These are phyloP conservation scores for Saccostrea cuccullata DNA, from an alignment of 1,140 invertebrate genomes.

Conservation along the genomic window DNA sequence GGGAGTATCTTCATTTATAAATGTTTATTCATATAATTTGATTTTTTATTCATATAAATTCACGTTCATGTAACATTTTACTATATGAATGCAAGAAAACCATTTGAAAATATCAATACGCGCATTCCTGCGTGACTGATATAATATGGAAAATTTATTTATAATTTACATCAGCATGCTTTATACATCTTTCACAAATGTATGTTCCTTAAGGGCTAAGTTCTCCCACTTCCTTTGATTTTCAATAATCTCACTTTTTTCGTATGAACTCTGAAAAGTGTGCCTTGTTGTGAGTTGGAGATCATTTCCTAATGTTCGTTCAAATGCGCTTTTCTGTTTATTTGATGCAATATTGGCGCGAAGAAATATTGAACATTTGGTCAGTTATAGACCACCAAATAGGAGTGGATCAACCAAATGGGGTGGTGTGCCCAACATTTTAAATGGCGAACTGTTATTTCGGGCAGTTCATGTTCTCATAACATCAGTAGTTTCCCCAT, in stretches of 20 bases:
- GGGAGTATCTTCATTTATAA: too few relatives aligned
- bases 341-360: not conserved
- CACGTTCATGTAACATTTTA: not conserved
- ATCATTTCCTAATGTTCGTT: not conserved
- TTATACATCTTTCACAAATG: too few relatives aligned
- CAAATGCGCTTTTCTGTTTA: not conserved
- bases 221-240: too few relatives aligned
- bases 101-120: not conserved
- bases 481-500: too few relatives aligned
- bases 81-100: not conserved
- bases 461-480: too few relatives aligned
- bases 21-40: too few relatives aligned
- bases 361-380: not conserved
- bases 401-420: too few relatives aligned
- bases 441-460: too few relatives aligned
- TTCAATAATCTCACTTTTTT: not conserved
- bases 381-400: not conserved
- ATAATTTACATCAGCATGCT: too few relatives aligned
- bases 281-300: not conserved
- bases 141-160: not conserved
- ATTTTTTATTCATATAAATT: too few relatives aligned
- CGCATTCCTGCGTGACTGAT: not conserved
- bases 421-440: too few relatives aligned
- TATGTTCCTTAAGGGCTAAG: too few relatives aligned
- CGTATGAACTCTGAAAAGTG: not conserved